Evolutionary conservation across 2,113 vertebrate genomes (phyloP).

Genomic region (Malurus cyaneus): DNA sequence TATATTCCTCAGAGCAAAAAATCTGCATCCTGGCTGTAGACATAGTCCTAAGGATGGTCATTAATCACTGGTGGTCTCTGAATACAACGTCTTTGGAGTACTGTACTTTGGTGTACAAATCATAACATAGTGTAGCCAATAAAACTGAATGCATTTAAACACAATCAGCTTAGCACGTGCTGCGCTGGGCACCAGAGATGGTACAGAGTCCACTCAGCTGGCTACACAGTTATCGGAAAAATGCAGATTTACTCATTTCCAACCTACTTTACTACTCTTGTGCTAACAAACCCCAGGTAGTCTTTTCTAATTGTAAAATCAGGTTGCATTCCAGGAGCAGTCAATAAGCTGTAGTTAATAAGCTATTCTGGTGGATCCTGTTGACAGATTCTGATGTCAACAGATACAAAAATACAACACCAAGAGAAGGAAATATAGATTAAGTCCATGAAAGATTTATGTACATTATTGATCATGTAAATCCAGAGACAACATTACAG

Average conservation of each 20-base stretch:
- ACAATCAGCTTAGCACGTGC: not conserved
- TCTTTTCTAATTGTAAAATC: not conserved
- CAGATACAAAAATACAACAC: not conserved
- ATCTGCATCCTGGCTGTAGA: not conserved
- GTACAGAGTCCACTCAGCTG: not conserved
- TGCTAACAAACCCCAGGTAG: not conserved
- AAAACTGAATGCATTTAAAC: not conserved
- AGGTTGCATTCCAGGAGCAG: not conserved
- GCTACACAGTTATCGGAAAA: not conserved
- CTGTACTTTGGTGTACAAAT: not conserved
- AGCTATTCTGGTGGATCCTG: not conserved
- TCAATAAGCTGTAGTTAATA: not conserved
- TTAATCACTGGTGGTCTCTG: not conserved
- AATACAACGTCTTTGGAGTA: not conserved
- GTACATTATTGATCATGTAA: not conserved
- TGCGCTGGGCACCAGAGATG: not conserved
- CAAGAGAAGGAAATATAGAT: not conserved
- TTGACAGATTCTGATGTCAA: not conserved
- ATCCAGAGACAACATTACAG: not conserved
- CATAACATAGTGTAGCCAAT: not conserved
- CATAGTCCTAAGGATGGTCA: not conserved
- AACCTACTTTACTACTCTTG: not conserved
- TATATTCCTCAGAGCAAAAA: not conserved
- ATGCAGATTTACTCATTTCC: not conserved
- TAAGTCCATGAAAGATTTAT: not conserved